Percentiles rank a stretch among this genome's conserved stretches.
Conservation (phyloP, 2,797 vertebrate species). For the Schizopygopsis pylzovi region DNA sequence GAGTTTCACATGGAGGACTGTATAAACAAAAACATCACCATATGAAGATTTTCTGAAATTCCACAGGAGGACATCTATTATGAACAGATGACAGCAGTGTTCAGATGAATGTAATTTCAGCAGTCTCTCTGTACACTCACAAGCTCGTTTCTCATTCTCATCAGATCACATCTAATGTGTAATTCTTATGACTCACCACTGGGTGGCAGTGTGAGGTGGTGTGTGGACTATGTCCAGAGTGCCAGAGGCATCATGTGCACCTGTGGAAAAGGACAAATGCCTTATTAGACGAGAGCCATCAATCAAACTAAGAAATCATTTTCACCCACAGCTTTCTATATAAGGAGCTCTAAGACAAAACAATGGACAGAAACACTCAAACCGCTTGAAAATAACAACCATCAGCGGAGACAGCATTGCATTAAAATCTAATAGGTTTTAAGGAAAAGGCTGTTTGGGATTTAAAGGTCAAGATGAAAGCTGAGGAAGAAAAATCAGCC, state of each 20-base stretch:
- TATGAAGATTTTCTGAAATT: not conserved
- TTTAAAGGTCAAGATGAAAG: constrained; percentile 57
- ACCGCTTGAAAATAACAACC: constrained; percentile 53
- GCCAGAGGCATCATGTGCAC: not conserved
- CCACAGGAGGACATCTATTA: not conserved
- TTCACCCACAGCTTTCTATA: constrained; percentile 54
- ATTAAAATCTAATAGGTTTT: constrained; percentile 65
- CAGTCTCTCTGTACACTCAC: not conserved
- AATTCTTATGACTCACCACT: constrained; percentile 51
- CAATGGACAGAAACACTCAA: constrained; percentile 58
- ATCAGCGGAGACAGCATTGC: constrained; percentile 52
- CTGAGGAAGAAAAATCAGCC: constrained; percentile 50
- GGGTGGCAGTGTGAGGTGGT: constrained; percentile 65
- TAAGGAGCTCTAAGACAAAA: constrained; percentile 48
- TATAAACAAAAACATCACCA: constrained; percentile 16
- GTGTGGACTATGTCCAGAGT: constrained; percentile 5
- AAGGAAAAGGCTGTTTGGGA: constrained; percentile 65
- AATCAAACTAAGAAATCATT: constrained; percentile 54
- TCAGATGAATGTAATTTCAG: not conserved
- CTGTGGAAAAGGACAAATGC: constrained; percentile 50
- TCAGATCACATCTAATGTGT: not conserved
- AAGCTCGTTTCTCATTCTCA: not conserved
- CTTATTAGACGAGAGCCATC: constrained; percentile 60
- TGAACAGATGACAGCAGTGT: constrained; percentile 7
- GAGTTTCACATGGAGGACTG: constrained; percentile 12